Base-by-base conservation (phyloP, 2,888 invertebrate species). In the Antitype chi region DNA sequence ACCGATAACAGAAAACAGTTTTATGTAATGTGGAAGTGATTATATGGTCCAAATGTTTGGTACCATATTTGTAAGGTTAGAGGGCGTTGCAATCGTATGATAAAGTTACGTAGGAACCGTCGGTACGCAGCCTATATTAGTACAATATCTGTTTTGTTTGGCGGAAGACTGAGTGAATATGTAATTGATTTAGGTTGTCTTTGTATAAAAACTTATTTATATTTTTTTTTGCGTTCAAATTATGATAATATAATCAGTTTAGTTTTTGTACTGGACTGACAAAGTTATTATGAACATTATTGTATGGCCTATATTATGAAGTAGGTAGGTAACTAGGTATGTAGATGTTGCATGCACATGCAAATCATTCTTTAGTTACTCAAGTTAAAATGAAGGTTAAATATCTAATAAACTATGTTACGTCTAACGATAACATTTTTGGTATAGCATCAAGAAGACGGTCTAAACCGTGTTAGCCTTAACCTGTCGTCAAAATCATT, bases 11-110 rank as follows among this genome's bases (percentile, higher is more conserved):
- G 78, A 83, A 85, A 85, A 52, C 57, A 74, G 74, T 73, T 80
- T 81, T 74, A 89, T 84, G 84, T 81, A 86, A 89, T 78, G 86
- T 85, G 86, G 86, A 88, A 88, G 89, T 84, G 76, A 85, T 86
- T 85, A 72, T 71, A 81, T 82, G 81, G 71, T 80, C 82, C 67
- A 75, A 79, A 76, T 76, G 57, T 47, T 60, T 28, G 69, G 55
- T 28, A 49, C 77, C 81, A 74, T 80, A 77, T 80, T 74, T 74
- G 72, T 63, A 32, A 69, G 28, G 57, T 7, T 78, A 85, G 67
- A 52, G 79, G 76, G 78, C 78, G 69, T 76, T 73, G 43, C 43
- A 69, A 74, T 74, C 43, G 59, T 68, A 76, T 74, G 49, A 67
- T 25, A 15, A 20, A 67, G 57, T 78, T 85, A 78, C 70, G 72